These are phyloP conservation scores for Drosophila takahashii DNA, from an alignment of 1,140 invertebrate species.

Conservation along the genomic window DNA sequence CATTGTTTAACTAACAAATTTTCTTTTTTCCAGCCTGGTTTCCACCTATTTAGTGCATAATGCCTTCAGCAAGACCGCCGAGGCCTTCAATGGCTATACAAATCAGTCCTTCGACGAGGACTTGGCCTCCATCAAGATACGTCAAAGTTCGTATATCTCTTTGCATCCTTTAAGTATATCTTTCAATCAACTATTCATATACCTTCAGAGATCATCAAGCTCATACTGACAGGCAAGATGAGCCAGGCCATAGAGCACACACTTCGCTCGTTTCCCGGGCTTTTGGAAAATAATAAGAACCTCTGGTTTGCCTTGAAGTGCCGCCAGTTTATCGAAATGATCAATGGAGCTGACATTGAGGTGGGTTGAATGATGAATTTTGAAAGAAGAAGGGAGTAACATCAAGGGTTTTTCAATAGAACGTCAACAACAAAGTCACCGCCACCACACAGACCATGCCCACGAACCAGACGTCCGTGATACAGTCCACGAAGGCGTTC, in stretches of 20 bases:
- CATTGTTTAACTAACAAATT: too few species aligned
- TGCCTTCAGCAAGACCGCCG: slow-evolving; percentile 98
- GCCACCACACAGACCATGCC: slow-evolving; percentile 80
- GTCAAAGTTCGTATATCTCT: slow-evolving; percentile 92
- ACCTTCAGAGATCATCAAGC: slow-evolving; percentile 94
- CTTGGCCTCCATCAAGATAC: slow-evolving; percentile 97
- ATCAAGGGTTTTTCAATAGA: slow-evolving; percentile 17
- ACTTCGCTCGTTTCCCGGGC: slow-evolving; percentile 94
- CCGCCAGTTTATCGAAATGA: slow-evolving; percentile 98
- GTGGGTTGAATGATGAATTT: slow-evolving; percentile 7
- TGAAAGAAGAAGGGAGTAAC: background rate
- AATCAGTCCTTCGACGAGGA: slow-evolving; percentile 96
- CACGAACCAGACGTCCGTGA: slow-evolving; percentile 88
- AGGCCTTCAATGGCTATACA: slow-evolving; percentile 97
- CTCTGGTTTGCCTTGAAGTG: slow-evolving; percentile 97
- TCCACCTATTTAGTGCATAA: slow-evolving; percentile 99
- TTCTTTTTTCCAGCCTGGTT: slow-evolving; percentile 91
- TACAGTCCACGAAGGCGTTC: slow-evolving; percentile 90
- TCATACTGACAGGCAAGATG: slow-evolving; percentile 96
- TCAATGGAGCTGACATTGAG: slow-evolving; percentile 93
- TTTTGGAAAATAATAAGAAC: slow-evolving; percentile 95
- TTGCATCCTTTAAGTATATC: too few species aligned
- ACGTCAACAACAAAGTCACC: slow-evolving; percentile 74
- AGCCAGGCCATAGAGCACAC: slow-evolving; percentile 97
- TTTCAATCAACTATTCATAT: slow-evolving; percentile 25